These are phyloP conservation scores for Leiothrix lutea DNA, from an alignment of 2,113 vertebrate genomes.

Conservation along the genomic window DNA sequence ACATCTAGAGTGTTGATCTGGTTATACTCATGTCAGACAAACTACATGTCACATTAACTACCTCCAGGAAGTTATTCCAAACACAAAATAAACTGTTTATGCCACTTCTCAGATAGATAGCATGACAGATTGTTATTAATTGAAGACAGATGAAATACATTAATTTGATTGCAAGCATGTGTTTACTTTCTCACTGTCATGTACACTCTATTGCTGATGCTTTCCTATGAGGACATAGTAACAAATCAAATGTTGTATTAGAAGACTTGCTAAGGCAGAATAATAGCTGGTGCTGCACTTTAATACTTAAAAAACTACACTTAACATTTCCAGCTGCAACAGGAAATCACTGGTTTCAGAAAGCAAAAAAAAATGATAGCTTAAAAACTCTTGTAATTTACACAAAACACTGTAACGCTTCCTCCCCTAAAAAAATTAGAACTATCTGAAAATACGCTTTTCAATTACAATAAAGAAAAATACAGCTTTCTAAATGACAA, in stretches of 20 bases:
- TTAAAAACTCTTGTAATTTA: slow-evolving; percentile 2
- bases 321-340: slow-evolving; percentile 41
- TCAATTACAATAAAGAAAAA: neutral
- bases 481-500: neutral
- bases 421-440: neutral
- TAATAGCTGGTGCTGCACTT: slow-evolving; percentile 47
- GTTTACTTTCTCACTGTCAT: slow-evolving; percentile 89
- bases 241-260: slow-evolving; percentile 69
- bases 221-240: slow-evolving; percentile 65
- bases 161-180: slow-evolving; percentile 87
- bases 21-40: slow-evolving; percentile 94
- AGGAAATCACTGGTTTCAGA: slow-evolving; percentile 19
- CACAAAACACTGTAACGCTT: neutral
- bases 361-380: neutral
- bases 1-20: slow-evolving; percentile 92
- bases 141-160: slow-evolving; percentile 90
- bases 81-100: slow-evolving; percentile 99
- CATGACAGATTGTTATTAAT: slow-evolving; percentile 90
- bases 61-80: slow-evolving; percentile 96
- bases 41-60: slow-evolving; percentile 93
- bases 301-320: neutral
- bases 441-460: neutral
- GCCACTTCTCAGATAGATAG: slow-evolving; percentile 88
- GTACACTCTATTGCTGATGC: slow-evolving; percentile 70
- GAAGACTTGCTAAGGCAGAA: slow-evolving; percentile 56